These are phyloP conservation scores for Serripes groenlandicus DNA, from an alignment of 2,888 invertebrate species.

Conservation along the genomic window DNA sequence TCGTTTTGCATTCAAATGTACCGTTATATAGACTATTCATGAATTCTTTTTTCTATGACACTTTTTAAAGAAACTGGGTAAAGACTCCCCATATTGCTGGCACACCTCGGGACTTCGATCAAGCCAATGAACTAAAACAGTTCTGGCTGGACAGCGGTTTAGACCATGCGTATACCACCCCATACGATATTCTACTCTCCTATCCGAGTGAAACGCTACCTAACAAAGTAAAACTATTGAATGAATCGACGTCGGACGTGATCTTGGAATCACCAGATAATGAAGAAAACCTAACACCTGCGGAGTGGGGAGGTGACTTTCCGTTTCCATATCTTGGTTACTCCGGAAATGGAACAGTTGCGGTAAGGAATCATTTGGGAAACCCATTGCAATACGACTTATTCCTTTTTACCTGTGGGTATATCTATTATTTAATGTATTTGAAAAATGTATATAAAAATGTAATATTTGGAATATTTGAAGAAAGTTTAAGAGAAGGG, in stretches of 20 bases:
- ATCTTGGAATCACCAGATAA: constrained; percentile 67
- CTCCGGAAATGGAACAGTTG: constrained; percentile 76
- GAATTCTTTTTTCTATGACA: too few relatives aligned
- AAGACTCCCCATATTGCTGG: constrained; percentile 59
- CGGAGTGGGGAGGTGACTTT: constrained; percentile 75
- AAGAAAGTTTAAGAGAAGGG: too few relatives aligned
- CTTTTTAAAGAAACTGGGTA: neutral
- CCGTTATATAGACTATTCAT: too few relatives aligned
- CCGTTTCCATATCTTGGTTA: constrained; percentile 81
- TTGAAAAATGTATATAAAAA: too few relatives aligned
- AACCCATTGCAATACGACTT: too few relatives aligned
- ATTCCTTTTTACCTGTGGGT: too few relatives aligned
- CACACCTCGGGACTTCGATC: constrained; percentile 44
- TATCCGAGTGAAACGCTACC: constrained; percentile 54
- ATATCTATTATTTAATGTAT: too few relatives aligned
- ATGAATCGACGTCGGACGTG: neutral
- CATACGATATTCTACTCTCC: constrained; percentile 61
- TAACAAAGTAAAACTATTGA: constrained; percentile 39
- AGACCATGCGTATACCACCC: constrained; percentile 51
- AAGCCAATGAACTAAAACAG: constrained; percentile 47
- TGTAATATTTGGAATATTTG: too few relatives aligned
- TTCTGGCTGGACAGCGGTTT: constrained; percentile 61
- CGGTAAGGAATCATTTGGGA: constrained; percentile 34
- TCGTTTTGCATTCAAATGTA: too few relatives aligned
- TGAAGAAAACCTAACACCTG: constrained; percentile 77